These are phyloP conservation scores for Crypturellus tataupa DNA, from an alignment of 2,797 vertebrate genomes.

Conservation along the genomic window DNA sequence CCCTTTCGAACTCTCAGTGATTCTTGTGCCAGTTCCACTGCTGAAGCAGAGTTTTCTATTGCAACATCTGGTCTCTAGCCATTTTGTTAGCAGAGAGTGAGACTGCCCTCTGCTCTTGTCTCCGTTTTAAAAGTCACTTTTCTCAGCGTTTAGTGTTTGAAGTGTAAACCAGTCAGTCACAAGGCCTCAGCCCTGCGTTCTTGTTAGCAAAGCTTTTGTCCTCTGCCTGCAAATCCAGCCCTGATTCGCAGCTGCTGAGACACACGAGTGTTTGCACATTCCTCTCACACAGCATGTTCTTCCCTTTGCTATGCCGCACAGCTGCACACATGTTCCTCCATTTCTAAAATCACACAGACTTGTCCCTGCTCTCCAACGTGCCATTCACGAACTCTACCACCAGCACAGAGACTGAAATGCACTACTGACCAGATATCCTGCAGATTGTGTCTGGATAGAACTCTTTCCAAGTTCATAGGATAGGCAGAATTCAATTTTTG, in stretches of 20 bases:
- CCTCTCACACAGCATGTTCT: neutral
- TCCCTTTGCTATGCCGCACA: neutral
- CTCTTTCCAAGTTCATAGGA: neutral
- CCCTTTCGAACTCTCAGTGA: neutral
- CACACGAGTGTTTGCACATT: neutral
- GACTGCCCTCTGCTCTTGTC: neutral
- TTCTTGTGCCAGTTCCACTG: accelerated
- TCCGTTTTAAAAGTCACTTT: accelerated
- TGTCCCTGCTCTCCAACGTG: neutral
- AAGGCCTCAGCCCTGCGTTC: neutral
- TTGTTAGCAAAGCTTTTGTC: slow-evolving; percentile 14
- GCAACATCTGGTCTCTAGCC: neutral
- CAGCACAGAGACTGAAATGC: neutral
- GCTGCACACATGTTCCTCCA: neutral
- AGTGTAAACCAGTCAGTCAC: neutral
- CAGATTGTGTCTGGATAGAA: neutral
- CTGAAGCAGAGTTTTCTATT: slow-evolving; percentile 31
- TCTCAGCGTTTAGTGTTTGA: neutral
- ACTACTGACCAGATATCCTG: neutral
- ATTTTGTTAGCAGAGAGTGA: slow-evolving; percentile 8
- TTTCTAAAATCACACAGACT: neutral
- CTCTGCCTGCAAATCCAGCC: neutral
- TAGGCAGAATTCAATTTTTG: neutral
- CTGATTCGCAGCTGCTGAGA: neutral
- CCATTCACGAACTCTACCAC: neutral